These are phyloP conservation scores for Cardinalis cardinalis DNA, from an alignment of 2,113 vertebrate genomes.

Conservation along the genomic window DNA sequence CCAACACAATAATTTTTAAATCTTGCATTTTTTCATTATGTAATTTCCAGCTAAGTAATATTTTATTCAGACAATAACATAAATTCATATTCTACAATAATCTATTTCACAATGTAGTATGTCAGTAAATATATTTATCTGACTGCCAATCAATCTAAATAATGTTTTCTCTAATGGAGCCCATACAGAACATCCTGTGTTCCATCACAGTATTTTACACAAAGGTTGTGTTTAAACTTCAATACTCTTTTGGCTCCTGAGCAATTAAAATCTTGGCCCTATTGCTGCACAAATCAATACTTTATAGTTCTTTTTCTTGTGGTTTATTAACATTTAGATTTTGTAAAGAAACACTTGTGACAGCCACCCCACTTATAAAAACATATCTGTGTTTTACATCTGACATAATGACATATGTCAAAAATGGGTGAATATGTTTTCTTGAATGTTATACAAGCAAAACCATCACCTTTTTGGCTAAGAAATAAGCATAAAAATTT, in stretches of 20 bases:
- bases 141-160: neutral
- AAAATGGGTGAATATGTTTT: neutral
- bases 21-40: neutral
- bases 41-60: neutral
- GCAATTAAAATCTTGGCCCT: neutral
- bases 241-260: neutral
- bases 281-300: neutral
- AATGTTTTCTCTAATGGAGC: neutral
- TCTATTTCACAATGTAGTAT: neutral
- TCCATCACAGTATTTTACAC: neutral
- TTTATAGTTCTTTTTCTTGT: neutral
- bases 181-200: neutral
- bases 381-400: neutral
- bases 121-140: neutral
- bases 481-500: neutral
- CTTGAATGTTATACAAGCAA: neutral
- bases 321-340: neutral
- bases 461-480: neutral
- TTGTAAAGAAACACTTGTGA: neutral
- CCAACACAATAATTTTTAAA: neutral
- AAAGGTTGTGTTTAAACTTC: neutral
- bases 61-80: neutral
- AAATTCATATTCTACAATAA: neutral
- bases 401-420: neutral
- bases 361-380: neutral